Evolutionary conservation across 1,140 invertebrate genomes (phyloP).

Genomic region (Caenorhabditis brenneri): DNA sequence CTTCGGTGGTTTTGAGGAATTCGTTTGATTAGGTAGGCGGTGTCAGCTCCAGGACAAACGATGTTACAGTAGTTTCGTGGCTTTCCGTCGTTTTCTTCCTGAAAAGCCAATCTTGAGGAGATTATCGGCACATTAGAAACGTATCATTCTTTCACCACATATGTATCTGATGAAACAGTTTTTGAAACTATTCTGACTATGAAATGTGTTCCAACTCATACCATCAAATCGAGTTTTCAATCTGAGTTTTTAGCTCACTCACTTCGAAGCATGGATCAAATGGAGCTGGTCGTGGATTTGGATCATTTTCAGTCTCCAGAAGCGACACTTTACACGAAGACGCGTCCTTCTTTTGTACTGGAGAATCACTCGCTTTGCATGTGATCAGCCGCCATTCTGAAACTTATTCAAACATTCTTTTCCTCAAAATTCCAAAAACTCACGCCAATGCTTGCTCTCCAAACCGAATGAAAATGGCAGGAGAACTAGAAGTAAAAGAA

Average conservation of each 20-base stretch:
- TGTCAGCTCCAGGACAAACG: conserved; percentile 64
- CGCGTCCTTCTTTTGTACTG: conserved; percentile 59
- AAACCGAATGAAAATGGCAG: neutral
- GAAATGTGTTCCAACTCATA: no score
- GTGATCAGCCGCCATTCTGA: conserved; percentile 65
- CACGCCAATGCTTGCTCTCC: conserved; percentile 60
- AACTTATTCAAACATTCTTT: neutral
- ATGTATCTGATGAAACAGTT: no score
- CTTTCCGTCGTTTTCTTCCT: conserved; percentile 60
- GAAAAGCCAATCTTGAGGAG: no score
- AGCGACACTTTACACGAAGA: conserved; percentile 61
- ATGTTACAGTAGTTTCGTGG: conserved; percentile 65
- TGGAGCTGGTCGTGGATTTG: conserved; percentile 50
- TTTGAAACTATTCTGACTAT: no score
- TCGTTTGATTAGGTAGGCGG: conserved; percentile 67
- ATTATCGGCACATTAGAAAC: no score
- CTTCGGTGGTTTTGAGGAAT: conserved; percentile 63
- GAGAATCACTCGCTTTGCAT: conserved; percentile 56
- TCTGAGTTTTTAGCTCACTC: conserved; percentile 56
- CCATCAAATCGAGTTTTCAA: no score
- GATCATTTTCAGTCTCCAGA: conserved; percentile 60
- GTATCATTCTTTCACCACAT: no score
- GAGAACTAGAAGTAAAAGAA: neutral
- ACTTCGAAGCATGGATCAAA: conserved; percentile 59
- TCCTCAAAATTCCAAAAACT: neutral